Base-by-base conservation (phyloP, 2,797 vertebrate species). In the Urocyon cinereoargenteus region DNA sequence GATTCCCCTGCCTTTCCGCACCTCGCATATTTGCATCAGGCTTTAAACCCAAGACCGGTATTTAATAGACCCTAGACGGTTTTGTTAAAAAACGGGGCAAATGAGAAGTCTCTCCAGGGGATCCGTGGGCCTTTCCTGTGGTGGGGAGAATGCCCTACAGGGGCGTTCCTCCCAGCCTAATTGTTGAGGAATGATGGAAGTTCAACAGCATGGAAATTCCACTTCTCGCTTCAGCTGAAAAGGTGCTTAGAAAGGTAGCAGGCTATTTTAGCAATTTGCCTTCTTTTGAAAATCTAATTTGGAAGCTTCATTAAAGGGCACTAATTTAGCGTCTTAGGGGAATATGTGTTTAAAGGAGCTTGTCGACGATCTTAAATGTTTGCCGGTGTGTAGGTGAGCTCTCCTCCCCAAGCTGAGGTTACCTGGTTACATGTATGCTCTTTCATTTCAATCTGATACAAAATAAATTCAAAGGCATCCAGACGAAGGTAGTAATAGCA, bases 271-370 rank as follows among this genome's bases (percentile, higher is more conserved):
- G 87, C 96, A 97, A 97, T 97, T 97, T 64, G 53, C 91, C 78
- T 97, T 96, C 75, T 94, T 97, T 96, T 91, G 90, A 97, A 98
- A 98, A 98, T 98, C 95, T 96, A 97, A 98, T 97, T 97, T 97
- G 97, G 93, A 94, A 97, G 93, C 97, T 96, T 97, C 97, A 97
- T 97, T 98, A 95, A 91, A 97, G 93, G 97, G 95, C 92, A 91
- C 91, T 98, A 96, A 98, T 98, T 97, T 96, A 89, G 93, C 66
- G 82, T 97, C 97, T 96, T 64, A 19, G 8, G 97, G 96, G 97
- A 97, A 89, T 96, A 59, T 2, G 73, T 97, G 97, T 97, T 96
- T 97, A 97, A 97, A 96, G 88, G 95, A 96, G 97, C 97, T 97
- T 96, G 92, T 96, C 92, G 89, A 94, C 92, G 92, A 49, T 96